Evolutionary conservation across 2,797 vertebrate species (phyloP), one percentile per base, ranked within the genome.

Genomic region (Fistularia tabacaria): DNA sequence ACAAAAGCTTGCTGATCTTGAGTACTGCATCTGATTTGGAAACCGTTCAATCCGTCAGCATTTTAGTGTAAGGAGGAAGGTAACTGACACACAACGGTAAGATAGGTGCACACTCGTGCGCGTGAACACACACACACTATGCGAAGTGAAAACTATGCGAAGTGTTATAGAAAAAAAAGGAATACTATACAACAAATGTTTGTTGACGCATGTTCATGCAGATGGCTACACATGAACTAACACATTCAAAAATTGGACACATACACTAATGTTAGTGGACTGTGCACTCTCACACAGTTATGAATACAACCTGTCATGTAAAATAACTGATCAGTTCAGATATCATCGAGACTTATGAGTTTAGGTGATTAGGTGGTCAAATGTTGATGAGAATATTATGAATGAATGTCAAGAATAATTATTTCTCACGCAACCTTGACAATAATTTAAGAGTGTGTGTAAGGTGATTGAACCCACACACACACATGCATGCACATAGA

Each of bases 31-130:
- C 75, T 80, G 79, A 86, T 81, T 88, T 86, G 81, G 84, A 80
- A 82, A 71, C 74, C 42, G 77, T 78, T 81, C 79, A 76, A 83
- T 84, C 73, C 58, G 76, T 89, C 86, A 88, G 87, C 86, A 77
- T 80, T 87, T 86, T 71, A 75, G 60, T 64, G 60, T 57, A 37
- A 63, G 67, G 77, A 80, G 66, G 73, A 79, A 77, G 71, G 64
- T 63, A 81, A 73, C 66, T 69, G 68, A 54, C 72, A 74, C 65
- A 62, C 64, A 75, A n/a, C n/a, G n/a, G 25, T 25, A 5, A 25
- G 25, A 25, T 2, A 25, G 25, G 25, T 25, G 25, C 25, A 25
- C 25, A 25, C 5, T 25, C 25, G 25, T 53, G n/a, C 13, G 49
- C 9, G 8, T 42, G 9, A 38, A 25, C 54, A 71, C 50, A n/a